Percentiles rank a stretch among this genome's conserved stretches.
phyloP scores from a whole-genome alignment of 2,113 vertebrate genomes.

The Scolopax mira region DNA sequence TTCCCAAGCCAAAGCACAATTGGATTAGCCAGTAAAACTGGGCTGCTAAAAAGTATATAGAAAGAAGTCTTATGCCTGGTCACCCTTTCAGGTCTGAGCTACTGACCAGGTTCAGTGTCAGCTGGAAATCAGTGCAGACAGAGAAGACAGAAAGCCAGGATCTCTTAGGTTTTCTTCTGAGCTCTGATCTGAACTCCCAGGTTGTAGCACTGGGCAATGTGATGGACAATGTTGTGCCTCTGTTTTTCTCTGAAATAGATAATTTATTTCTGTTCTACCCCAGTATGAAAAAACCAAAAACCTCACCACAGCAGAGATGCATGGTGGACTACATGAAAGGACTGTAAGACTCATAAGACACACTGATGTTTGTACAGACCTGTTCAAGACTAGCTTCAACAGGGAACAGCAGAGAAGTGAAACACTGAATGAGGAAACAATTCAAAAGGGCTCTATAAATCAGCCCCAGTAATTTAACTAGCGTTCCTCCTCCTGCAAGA shows the following conservation, averaged over 20 bases:
- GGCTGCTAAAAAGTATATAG: background rate
- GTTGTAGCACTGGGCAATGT: background rate
- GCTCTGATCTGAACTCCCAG: background rate
- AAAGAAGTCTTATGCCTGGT: background rate
- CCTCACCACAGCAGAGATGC: background rate
- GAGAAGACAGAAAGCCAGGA: background rate
- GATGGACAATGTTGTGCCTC: background rate
- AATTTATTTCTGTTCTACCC: background rate
- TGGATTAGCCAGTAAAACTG: constrained; percentile 6
- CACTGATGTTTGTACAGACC: accelerated
- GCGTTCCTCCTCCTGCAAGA: background rate
- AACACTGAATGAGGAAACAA: background rate
- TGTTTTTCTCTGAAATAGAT: background rate
- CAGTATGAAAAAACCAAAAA: background rate
- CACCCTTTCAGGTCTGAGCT: background rate
- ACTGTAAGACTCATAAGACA: background rate
- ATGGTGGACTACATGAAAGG: background rate
- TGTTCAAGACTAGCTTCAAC: background rate
- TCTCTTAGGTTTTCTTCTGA: background rate
- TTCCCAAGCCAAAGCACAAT: constrained; percentile 30
- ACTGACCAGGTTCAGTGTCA: background rate
- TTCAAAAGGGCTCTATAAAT: background rate
- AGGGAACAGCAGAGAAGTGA: background rate
- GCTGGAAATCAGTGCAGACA: background rate
- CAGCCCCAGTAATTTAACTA: background rate